Evolutionary conservation across 2,888 invertebrate genomes (phyloP).

Genomic region (Ectemnius continuus): DNA sequence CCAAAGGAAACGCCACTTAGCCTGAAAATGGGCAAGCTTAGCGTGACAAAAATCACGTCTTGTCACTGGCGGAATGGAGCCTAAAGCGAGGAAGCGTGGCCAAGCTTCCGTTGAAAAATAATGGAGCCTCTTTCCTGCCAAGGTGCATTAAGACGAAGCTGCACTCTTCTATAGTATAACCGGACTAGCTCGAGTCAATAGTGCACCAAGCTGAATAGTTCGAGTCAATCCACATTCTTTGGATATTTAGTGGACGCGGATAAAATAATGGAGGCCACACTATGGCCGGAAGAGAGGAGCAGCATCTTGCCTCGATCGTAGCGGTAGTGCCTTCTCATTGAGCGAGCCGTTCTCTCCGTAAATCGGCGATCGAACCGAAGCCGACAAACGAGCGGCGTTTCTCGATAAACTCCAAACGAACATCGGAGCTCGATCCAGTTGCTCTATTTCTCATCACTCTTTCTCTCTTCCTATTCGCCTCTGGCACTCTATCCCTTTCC

Average conservation of each 20-base stretch:
- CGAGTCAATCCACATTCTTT: neutral
- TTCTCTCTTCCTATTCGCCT: constrained; percentile 12
- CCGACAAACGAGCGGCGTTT: constrained; percentile 37
- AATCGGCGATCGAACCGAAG: constrained; percentile 28
- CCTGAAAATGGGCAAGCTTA: constrained; percentile 32
- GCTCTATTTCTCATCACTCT: constrained; percentile 17
- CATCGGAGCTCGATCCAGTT: constrained; percentile 43
- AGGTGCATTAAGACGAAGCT: too few species aligned
- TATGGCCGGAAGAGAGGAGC: neutral
- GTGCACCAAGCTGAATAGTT: neutral
- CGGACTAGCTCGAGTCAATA: neutral
- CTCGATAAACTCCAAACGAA: constrained; percentile 47
- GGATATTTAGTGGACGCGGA: constrained; percentile 5
- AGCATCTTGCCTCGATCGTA: neutral
- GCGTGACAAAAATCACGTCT: constrained; percentile 20
- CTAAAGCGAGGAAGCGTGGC: too few species aligned
- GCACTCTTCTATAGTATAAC: neutral
- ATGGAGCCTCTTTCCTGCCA: neutral
- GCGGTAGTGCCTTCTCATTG: constrained; percentile 26
- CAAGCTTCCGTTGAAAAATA: too few species aligned
- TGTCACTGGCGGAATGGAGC: constrained; percentile 24
- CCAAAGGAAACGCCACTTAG: constrained; percentile 44
- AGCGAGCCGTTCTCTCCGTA: constrained; percentile 36
- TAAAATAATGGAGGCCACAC: constrained; percentile 6
- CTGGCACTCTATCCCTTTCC: constrained; percentile 20